phyloP scores from a whole-genome alignment of 2,113 vertebrate species.

The Felis catus region F.catus_Fca126_mat1.0 CM031414.1:43596501-43597000 shows the following conservation, averaged over 20 bases:
- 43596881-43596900: slow-evolving; percentile 46
- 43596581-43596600: slow-evolving; percentile 86
- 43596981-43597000: slow-evolving; percentile 30
- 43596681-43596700: slow-evolving; percentile 12
- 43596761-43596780: background rate
- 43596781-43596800: background rate
- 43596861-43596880: background rate
- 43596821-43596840: background rate
- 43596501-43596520: slow-evolving; percentile 38
- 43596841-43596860: background rate
- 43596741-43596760: background rate
- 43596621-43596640: background rate
- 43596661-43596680: background rate
- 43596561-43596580: slow-evolving; percentile 99
- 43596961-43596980: background rate
- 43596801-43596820: background rate
- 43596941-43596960: slow-evolving; percentile 21
- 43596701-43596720: background rate
- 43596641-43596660: background rate
- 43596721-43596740: background rate
- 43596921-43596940: background rate
- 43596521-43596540: slow-evolving; percentile 96
- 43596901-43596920: background rate
- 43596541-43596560: slow-evolving; percentile 98
- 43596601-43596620: background rate